These are phyloP conservation scores for Dryobotodes eremita DNA, from an alignment of 2,888 invertebrate species.

Conservation along the genomic window DNA sequence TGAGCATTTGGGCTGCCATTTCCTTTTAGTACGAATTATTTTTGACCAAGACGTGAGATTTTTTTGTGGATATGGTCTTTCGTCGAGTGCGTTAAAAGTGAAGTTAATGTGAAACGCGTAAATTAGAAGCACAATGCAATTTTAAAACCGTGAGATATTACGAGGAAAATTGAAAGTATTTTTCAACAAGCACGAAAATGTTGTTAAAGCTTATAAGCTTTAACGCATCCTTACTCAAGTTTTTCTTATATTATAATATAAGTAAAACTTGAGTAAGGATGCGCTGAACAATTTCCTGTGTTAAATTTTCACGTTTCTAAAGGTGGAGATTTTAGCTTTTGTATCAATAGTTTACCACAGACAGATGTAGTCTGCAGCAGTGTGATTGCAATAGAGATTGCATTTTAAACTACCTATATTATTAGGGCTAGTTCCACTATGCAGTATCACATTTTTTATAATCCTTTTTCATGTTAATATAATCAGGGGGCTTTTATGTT, in stretches of 20 bases:
- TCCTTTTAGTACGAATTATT: slow-evolving; percentile 73
- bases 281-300: neutral
- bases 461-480: slow-evolving; percentile 54
- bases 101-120: slow-evolving; percentile 67
- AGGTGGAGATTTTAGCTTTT: neutral
- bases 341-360: neutral
- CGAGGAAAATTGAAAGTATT: slow-evolving; percentile 27
- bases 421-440: slow-evolving; percentile 19
- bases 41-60: slow-evolving; percentile 63
- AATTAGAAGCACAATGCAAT: slow-evolving; percentile 65
- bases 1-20: slow-evolving; percentile 72
- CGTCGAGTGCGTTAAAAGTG: slow-evolving; percentile 69
- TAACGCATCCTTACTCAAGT: no score
- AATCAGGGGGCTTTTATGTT: slow-evolving; percentile 33
- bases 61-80: slow-evolving; percentile 70
- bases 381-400: slow-evolving; percentile 21
- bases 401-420: slow-evolving; percentile 33
- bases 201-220: neutral
- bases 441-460: slow-evolving; percentile 31
- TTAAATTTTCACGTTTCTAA: neutral
- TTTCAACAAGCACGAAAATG: neutral
- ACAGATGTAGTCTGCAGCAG: slow-evolving; percentile 15
- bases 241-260: no score
- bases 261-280: neutral
- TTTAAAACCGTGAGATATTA: slow-evolving; percentile 40